These are phyloP conservation scores for Xyrauchen texanus DNA, from an alignment of 2,113 vertebrate species.

Conservation along the genomic window DNA sequence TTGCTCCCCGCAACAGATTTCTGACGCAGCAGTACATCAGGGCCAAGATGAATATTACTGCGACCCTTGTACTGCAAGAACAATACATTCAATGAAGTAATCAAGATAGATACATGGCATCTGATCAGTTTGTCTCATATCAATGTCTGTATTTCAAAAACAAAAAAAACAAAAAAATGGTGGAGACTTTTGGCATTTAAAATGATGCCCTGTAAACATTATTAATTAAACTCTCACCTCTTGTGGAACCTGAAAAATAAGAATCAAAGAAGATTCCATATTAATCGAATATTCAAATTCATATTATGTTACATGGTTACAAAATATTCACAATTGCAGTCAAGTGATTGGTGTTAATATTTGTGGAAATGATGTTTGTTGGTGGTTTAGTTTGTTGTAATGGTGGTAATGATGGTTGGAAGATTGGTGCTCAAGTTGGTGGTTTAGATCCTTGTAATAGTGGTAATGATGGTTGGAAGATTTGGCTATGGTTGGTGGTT, in stretches of 20 bases:
- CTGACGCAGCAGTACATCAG: conserved; percentile 74
- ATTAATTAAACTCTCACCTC: conserved; percentile 61
- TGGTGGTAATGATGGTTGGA: too few species aligned
- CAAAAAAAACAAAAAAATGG: too few species aligned
- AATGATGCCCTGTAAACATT: neutral
- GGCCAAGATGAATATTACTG: conserved; percentile 67
- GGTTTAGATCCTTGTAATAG: too few species aligned
- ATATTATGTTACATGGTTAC: neutral
- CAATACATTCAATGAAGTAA: neutral
- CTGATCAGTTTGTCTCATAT: too few species aligned
- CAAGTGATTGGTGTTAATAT: too few species aligned
- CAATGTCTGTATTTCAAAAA: too few species aligned
- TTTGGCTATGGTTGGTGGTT: too few species aligned
- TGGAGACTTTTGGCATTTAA: too few species aligned
- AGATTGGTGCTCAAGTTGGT: too few species aligned
- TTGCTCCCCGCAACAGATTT: conserved; percentile 65
- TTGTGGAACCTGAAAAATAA: conserved; percentile 64
- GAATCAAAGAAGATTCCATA: neutral
- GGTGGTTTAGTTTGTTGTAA: too few species aligned
- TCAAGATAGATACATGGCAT: neutral
- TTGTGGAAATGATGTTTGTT: too few species aligned
- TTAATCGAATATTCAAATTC: neutral
- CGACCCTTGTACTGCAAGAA: conserved; percentile 67
- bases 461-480: too few species aligned
- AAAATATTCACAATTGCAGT: neutral